Percentiles rank a stretch among this genome's conserved stretches.
These are phyloP conservation scores for Drosophila barbarae DNA, from an alignment of 2,888 invertebrate species.

Conservation along the genomic window DNA sequence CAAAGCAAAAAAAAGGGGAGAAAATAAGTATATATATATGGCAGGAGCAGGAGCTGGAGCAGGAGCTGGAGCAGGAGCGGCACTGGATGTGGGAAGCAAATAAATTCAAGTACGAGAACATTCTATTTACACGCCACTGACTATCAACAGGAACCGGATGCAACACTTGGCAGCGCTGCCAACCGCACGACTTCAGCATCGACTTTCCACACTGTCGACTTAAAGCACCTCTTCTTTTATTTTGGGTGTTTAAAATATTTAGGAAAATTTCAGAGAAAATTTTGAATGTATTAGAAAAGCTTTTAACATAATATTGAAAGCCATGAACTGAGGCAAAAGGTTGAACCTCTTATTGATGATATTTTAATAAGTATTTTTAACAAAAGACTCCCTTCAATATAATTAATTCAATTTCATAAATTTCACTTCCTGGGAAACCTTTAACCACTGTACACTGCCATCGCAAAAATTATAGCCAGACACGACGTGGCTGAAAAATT, in stretches of 20 bases:
- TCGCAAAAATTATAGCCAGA: constrained; percentile 62
- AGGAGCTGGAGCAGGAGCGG: neutral
- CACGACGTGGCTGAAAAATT: constrained; percentile 61
- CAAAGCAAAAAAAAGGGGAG: constrained; percentile 2
- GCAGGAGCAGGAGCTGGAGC: too few relatives aligned
- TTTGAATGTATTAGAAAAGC: neutral
- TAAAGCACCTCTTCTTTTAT: neutral
- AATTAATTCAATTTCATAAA: neutral
- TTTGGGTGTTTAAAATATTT: neutral
- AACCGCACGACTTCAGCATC: constrained; percentile 50
- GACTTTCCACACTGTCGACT: constrained; percentile 33
- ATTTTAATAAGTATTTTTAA: neutral
- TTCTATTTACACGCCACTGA: constrained; percentile 72
- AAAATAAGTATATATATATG: neutral
- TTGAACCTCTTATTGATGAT: neutral
- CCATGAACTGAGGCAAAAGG: too few relatives aligned
- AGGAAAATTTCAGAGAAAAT: too few relatives aligned
- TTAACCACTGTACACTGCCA: constrained; percentile 23
- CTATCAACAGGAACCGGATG: constrained; percentile 74
- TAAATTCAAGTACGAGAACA: constrained; percentile 67
- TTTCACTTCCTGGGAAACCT: neutral
- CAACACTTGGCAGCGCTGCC: constrained; percentile 72
- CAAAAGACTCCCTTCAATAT: neutral
- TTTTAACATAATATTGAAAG: neutral
- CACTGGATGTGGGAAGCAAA: constrained; percentile 56